Evolutionary conservation across 2,113 vertebrate species (phyloP).

Genomic region (Corapipo altera): DNA sequence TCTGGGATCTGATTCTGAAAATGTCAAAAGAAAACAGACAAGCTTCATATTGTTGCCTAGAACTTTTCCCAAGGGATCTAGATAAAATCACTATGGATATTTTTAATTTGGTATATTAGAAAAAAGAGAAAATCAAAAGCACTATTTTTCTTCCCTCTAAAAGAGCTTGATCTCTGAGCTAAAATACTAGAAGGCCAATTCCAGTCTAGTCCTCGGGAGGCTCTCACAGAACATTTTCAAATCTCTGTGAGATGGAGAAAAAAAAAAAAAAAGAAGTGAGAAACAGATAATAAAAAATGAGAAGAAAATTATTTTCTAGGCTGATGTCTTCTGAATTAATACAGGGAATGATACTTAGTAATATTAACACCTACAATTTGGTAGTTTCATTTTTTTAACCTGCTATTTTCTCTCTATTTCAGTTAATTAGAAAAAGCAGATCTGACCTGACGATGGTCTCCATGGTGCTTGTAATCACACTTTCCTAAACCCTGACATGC

Average conservation of each 20-base stretch:
- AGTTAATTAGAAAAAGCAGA: background rate
- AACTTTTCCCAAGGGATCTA: background rate
- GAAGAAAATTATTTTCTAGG: background rate
- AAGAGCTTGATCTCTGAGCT: conserved; percentile 2
- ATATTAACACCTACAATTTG: background rate
- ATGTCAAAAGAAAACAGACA: background rate
- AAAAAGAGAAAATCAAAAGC: background rate
- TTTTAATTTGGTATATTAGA: background rate
- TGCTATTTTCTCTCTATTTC: background rate
- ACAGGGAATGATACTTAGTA: background rate
- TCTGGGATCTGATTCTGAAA: background rate
- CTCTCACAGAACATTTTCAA: conserved; percentile 14
- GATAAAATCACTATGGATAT: background rate
- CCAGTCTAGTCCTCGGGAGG: background rate
- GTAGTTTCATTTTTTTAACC: conserved; percentile 5
- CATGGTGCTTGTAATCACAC: conserved; percentile 16
- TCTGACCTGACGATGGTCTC: conserved; percentile 35
- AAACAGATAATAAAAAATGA: background rate
- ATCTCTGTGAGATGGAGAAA: background rate
- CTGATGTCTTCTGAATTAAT: background rate
- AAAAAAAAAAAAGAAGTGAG: background rate
- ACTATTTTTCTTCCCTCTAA: background rate
- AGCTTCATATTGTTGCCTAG: background rate
- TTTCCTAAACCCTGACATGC: background rate
- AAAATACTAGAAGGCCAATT: background rate